Base-by-base conservation (phyloP, 1,140 invertebrate genomes). In the Tribolium madens region DNA sequence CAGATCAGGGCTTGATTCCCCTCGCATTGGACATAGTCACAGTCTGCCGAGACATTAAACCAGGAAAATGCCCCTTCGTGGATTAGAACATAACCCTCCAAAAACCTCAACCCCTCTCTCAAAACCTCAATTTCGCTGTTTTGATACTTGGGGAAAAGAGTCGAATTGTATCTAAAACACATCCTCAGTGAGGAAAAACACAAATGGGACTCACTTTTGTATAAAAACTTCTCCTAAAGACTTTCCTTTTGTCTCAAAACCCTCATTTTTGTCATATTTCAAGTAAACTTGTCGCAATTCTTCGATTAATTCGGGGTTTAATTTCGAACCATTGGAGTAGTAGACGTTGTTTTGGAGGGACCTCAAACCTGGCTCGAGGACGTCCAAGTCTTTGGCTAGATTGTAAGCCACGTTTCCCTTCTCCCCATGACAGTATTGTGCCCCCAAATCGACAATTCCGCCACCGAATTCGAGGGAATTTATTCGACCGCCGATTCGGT, bases 401-500 rank as follows among this genome's bases (percentile, higher is more conserved):
- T 71, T 12, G 7, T 64, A 64, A 21, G 18, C 50, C 5, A 53
- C 21, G 10, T 64, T 64, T 4, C 15, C 21, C 5, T 42, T 46
- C 42, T 70, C 64, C n/a, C 64, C 64, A 70, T 70, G 64, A 12
- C 64, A 70, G 14, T 18, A 70, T 18, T 70, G 64, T 10, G 64
- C 64, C 12, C 64, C 64, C 3, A 70, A 33, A 15, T 70, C 64
- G 3, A 96, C 85, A 17, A 88, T 84, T 73, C 87, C 88, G 4
- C 90, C 88, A 4, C 88, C 90, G 81, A 91, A 91, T 7, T 87
- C 78, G 1, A 88, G 85, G 0, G 90, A 92, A 46, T 88, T 75
- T 2, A 94, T 87, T 50, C 93, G 88, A 1, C 92, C 93, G 4
- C 93, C 93, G 53, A 94, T 89, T 76, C 92, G 87, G 79, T 90